A percentile compares a stretch with the other conserved stretches of the same genome.
phyloP scores from a whole-genome alignment of 2,797 vertebrate species.

The Pipistrellus kuhlii region DNA sequence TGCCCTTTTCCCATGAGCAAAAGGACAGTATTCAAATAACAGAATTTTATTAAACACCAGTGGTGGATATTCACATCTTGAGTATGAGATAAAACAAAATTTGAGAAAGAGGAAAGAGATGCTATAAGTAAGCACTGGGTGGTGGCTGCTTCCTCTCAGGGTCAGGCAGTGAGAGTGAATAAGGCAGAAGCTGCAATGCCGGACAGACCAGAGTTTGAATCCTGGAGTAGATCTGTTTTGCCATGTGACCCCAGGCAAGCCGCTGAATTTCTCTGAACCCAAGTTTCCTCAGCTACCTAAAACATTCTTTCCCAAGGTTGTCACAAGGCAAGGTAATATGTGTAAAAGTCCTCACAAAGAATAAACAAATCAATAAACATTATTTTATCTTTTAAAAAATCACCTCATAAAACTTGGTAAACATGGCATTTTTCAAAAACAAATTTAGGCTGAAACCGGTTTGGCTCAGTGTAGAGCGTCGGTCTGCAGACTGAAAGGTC shows the following conservation, averaged over 20 bases:
- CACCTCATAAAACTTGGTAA: neutral
- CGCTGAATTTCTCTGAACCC: neutral
- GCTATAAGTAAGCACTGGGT: neutral
- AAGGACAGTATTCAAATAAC: neutral
- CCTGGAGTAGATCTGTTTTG: neutral
- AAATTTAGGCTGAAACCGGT: neutral
- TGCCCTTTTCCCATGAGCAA: neutral
- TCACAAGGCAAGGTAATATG: neutral
- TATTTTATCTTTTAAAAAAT: neutral
- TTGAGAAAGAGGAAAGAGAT: neutral
- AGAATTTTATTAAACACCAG: neutral
- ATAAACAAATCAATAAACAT: neutral
- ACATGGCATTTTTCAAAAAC: constrained; percentile 18
- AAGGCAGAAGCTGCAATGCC: neutral
- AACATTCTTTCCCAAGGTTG: neutral
- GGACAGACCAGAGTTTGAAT: neutral
- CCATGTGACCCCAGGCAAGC: neutral
- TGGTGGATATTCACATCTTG: neutral
- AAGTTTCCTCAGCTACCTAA: neutral
- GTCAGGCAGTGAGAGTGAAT: neutral
- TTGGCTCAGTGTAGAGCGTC: too few species aligned
- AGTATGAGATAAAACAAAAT: neutral
- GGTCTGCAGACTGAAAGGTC: too few species aligned
- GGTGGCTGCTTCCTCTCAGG: neutral
- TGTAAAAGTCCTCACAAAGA: neutral